Evolutionary conservation across 2,888 invertebrate species (phyloP), one percentile per base, ranked within the genome.

Genomic region (Abscondita cerata): DNA sequence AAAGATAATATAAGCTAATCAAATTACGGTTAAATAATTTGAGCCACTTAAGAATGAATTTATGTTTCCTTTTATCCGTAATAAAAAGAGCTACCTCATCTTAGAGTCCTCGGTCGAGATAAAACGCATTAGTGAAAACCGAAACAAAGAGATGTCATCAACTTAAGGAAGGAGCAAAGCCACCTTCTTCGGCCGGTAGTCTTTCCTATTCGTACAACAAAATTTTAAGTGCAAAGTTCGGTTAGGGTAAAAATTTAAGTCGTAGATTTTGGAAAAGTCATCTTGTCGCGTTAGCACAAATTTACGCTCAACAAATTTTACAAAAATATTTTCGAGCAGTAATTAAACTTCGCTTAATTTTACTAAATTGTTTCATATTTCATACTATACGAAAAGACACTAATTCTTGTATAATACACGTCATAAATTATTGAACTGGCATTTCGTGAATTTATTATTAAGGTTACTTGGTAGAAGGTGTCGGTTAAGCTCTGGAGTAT

Each of bases 181-280:
- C 66, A 68, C 68, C 67, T 68, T 66, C 73, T 71, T 68, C 69
- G 68, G 72, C 73, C 72, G 72, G 66, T 61, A 59, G 62, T 66
- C 68, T 67, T 68, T 56, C 60, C 13, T 25, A 16, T 55, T 61
- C 59, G 60, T 64, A 68, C 64, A 68, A 70, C 70, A 69, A 75
- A 76, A 76, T 76, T 72, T 77, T 79, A 79, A 79, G 79, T 79
- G 77, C 71, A 76, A 79, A 79, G 79, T 79, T 79, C 69, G 66
- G 65, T 70, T 68, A 67, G 68, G 64, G 65, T 67, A 60, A 66
- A 67, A 68, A 66, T 64, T 67, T 16, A 38, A 47, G 19, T 36
- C 61, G 36, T 46, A 52, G 40, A 25, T 41, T 50, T 38, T 15
- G 33, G 13, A 11, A 52, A 52, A 51, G 31, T 15, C 13, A 11